Evolutionary conservation across 2,113 vertebrate species (phyloP), one percentile per base, ranked within the genome.

Genomic region (Neolamprologus devosi): DNA sequence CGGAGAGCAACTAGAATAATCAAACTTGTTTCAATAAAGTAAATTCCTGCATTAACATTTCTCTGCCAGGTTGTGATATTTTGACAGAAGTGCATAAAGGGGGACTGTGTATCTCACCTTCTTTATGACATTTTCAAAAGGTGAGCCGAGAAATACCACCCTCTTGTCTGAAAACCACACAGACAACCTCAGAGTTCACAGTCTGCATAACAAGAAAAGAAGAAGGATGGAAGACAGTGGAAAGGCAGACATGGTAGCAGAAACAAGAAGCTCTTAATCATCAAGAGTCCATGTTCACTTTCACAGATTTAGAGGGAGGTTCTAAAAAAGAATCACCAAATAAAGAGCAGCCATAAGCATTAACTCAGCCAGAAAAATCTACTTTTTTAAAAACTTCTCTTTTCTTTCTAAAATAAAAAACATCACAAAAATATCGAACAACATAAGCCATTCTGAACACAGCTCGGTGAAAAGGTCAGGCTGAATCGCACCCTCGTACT

Each of bases 81-180:
- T 84, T 87, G 83, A 92, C 85, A 89, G 79, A 82, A 80, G 60
- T 65, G 83, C 79, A 82, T 83, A 83, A 86, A 88, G 40, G 26
- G 58, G n/a, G 37, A 84, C 26, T 57, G 85, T 58, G 70, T 19
- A 78, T 81, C 73, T 81, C 82, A 80, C 80, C 80, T 82, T 54
- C 60, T 75, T 93, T 80, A 68, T 92, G 92, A 88, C 90, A 93
- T 94, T 94, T 92, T 85, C 54, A 85, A 92, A 93, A 94, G 92
- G 90, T 91, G 87, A 92, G 49, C 80, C 5, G 49, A 82, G 82
- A 92, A 91, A 93, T 91, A 93, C 86, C 89, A 89, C 33, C 65
- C 58, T 86, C 42, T 80, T 63, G 81, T 88, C 85, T 86, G 86
- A 85, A 80, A 88, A 85, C 21, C 86, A 80, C 82, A 80, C 73